These are phyloP conservation scores for Rachycentron canadum DNA, from an alignment of 2,797 vertebrate genomes.

Conservation along the genomic window DNA sequence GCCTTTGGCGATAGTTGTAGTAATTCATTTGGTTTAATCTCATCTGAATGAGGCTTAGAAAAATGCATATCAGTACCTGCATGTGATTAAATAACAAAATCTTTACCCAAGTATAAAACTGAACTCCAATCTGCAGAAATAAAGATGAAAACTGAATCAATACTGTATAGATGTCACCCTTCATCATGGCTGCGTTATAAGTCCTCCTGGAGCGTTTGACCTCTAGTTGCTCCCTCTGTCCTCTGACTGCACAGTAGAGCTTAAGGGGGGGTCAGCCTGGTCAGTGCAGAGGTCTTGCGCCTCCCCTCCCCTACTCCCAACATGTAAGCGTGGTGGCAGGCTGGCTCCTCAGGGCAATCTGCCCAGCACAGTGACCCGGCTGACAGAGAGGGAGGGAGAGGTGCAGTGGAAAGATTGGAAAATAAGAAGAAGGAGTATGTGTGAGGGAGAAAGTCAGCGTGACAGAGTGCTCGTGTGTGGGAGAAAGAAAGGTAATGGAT, in stretches of 20 bases:
- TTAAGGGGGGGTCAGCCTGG: constrained; percentile 24
- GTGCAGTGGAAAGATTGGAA: constrained; percentile 18
- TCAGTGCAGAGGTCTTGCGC: constrained; percentile 46
- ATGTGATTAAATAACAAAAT: too few species aligned
- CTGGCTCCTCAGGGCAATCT: constrained; percentile 50
- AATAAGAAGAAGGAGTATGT: constrained; percentile 27
- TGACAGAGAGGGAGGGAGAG: constrained; percentile 16
- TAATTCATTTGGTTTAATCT: too few species aligned
- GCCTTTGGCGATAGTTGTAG: too few species aligned
- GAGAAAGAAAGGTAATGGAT: constrained; percentile 31
- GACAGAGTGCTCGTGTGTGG: constrained; percentile 15
- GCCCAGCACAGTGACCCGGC: constrained; percentile 47
- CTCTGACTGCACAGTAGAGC: constrained; percentile 50
- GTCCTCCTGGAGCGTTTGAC: constrained; percentile 59
- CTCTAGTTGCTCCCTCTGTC: constrained; percentile 52
- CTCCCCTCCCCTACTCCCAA: constrained; percentile 11
- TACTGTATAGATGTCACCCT: constrained; percentile 28
- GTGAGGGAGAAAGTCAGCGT: constrained; percentile 15
- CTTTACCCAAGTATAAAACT: constrained; percentile 1
- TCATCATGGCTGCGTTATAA: constrained; percentile 22
- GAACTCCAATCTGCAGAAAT: constrained; percentile 10
- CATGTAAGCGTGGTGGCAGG: constrained; percentile 37
- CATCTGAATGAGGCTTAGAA: too few species aligned
- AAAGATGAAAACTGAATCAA: constrained; percentile 27
- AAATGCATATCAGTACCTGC: too few species aligned